Evolutionary conservation across 1,140 invertebrate species (phyloP), one percentile per base, ranked within the genome.

Genomic region (Pomacea maculata): DNA sequence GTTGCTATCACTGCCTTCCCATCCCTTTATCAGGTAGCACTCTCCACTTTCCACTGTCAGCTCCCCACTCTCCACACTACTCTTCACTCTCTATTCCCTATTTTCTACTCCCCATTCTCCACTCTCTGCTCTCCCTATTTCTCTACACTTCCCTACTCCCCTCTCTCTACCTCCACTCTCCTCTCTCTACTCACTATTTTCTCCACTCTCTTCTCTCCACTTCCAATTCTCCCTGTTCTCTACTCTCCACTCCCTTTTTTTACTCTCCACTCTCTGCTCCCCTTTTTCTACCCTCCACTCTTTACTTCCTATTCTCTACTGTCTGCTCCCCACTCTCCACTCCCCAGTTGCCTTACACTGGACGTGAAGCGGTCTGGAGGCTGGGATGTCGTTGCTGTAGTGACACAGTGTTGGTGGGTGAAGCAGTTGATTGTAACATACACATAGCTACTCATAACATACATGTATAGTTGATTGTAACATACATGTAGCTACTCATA

Each of bases 131-230:
- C n/a, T 21, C 19, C 73, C 54, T 55, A 11, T 21, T 11, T 55
- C 52, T 12, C 54, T 63, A 54, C 63, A 29, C 25, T 63, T 75
- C 4, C 4, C 55, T 9, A 12, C 21, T 19, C 25, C 21, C 25
- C 25, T 55, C 73, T 11, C 21, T 54, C 25, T 54, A n/a, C 54
- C 73, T 17, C 45, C 8, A 34, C 21, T 52, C 21, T 10, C 54
- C 19, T 5, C 4, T 21, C 73, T 57, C 52, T 52, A 0, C 73
- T 75, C 73, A 7, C 73, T 57, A 25, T 52, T 52, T 52, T 52
- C 54, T 15, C n/a, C 45, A 45, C 45, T 75, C 73, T 75, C 73
- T 75, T 52, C 7, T 52, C 54, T 52, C n/a, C 73, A 45, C 73
- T 75, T 57, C 8, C 73, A 0, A 8, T 8, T n/a, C 29, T 34